Evolutionary conservation across 2,113 vertebrate genomes (phyloP).

Genomic region (Copsychus sechellarum): DNA sequence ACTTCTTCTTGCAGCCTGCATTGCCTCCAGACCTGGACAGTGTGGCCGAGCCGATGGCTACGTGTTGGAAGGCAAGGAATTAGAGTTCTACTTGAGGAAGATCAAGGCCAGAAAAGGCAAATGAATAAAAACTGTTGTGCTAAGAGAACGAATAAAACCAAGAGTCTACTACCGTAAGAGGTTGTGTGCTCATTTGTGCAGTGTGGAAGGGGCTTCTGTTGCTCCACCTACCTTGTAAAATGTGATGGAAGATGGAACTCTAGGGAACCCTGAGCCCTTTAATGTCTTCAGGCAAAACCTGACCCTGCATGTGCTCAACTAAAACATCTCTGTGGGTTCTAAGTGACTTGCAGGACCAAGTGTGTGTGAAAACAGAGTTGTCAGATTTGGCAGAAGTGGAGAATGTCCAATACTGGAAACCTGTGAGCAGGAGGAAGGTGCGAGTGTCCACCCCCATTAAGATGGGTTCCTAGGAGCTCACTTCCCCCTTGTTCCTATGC

Average conservation of each 20-base stretch:
- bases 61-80: conserved; percentile 93
- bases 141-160: conserved; percentile 70
- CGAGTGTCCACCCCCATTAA: rapidly evolving
- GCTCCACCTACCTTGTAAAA: background rate
- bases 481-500: rapidly evolving
- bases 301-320: rapidly evolving
- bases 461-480: rapidly evolving
- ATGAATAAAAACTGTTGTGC: conserved; percentile 75
- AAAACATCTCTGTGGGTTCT: background rate
- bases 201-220: background rate
- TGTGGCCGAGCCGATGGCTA: conserved; percentile 97
- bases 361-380: background rate
- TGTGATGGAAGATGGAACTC: background rate
- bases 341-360: background rate
- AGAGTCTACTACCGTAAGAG: background rate
- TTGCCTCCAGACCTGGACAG: conserved; percentile 94
- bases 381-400: background rate
- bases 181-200: background rate
- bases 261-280: background rate
- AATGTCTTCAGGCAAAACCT: background rate
- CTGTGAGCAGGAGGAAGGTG: background rate
- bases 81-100: conserved; percentile 98
- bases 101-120: conserved; percentile 99
- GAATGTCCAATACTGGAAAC: background rate
- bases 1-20: conserved; percentile 83